phyloP scores from a whole-genome alignment of 2,888 invertebrate species.

The Nomada hirtipes region DNA sequence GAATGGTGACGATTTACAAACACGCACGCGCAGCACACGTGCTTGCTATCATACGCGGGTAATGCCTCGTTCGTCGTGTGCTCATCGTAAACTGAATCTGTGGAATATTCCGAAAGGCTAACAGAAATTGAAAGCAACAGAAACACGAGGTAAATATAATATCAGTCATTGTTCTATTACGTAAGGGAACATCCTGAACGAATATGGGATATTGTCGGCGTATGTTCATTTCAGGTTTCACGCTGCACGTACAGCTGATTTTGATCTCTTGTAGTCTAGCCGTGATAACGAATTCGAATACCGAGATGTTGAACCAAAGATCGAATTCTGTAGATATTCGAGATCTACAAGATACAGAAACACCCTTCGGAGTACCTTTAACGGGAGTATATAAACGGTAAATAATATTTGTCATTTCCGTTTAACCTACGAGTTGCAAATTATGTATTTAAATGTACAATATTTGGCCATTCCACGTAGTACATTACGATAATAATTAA shows the following conservation, averaged over 20 bases:
- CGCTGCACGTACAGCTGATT: conserved; percentile 16
- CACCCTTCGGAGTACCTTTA: conserved; percentile 75
- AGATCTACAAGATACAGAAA: conserved; percentile 73
- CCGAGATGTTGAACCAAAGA: conserved; percentile 66
- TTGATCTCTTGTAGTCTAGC: conserved; percentile 15
- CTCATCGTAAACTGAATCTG: background rate
- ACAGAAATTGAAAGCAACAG: background rate
- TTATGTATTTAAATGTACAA: background rate
- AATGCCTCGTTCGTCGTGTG: conserved; percentile 2
- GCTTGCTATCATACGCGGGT: conserved; percentile 7
- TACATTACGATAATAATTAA: background rate
- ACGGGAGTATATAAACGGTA: conserved; percentile 80
- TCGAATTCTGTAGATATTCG: conserved; percentile 74
- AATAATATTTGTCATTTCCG: conserved; percentile 15
- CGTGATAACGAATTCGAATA: conserved; percentile 9
- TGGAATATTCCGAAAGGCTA: conserved; percentile 28
- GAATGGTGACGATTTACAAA: background rate
- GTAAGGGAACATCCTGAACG: conserved; percentile 14
- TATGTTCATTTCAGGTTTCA: conserved; percentile 26
- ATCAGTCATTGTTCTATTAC: conserved; percentile 17
- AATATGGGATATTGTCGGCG: conserved; percentile 9
- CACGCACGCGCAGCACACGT: conserved; percentile 46
- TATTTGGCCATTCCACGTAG: background rate
- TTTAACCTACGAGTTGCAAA: conserved; percentile 38
- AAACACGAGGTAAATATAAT: conserved; percentile 25